Base-by-base conservation (phyloP, 2,888 invertebrate genomes). In the Cactoblastis cactorum region DNA sequence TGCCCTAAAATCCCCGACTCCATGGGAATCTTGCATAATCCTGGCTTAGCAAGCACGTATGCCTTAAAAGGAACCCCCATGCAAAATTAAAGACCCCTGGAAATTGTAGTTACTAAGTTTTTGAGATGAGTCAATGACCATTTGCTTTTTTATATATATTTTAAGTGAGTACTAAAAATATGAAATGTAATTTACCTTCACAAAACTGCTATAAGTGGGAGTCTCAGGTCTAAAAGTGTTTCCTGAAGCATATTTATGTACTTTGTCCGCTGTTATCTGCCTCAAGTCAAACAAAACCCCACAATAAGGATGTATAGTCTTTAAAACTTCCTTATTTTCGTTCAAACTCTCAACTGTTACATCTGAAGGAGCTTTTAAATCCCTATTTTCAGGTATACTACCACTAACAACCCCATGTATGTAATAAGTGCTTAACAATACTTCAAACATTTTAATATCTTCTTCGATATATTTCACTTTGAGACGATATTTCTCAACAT, bases 401-500 rank as follows among this genome's bases (percentile, higher is more conserved):
- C 82, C 90, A 52, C 64, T 71, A 3, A 77, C 68, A 0, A 89
- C 65, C 0, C 85, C 83, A 8, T 93, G 91, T 45, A 91, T 77
- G 53, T 92, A 90, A 56, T 93, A 93, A 14, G 91, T 85, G 8
- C 90, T 85, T 6, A 91, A 79, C 43, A 94, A 74, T 8, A 82
- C 83, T 9, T 90, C 82, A 32, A 94, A 90, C 65, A 92, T 91
- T 15, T 78, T 72, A 1, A 95, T 91, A 73, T 96, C 95, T 62
- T 95, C 93, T 18, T 90, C 77, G 11, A 93, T 84, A 59, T 96
- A 95, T 39, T 91, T 77, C 8, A 94, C 90, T 80, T 95, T 95
- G 0, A 97, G 76, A 0, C 92, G 88, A 57, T 93, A 92, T 77
- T 96, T 96, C 52, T 94, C 93, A 0, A 96, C 93, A 0, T 97